A percentile compares a stretch with the other conserved stretches of the same genome.
These are phyloP conservation scores for Gulo gulo DNA, from an alignment of 2,113 vertebrate genomes.

Conservation along the genomic window DNA sequence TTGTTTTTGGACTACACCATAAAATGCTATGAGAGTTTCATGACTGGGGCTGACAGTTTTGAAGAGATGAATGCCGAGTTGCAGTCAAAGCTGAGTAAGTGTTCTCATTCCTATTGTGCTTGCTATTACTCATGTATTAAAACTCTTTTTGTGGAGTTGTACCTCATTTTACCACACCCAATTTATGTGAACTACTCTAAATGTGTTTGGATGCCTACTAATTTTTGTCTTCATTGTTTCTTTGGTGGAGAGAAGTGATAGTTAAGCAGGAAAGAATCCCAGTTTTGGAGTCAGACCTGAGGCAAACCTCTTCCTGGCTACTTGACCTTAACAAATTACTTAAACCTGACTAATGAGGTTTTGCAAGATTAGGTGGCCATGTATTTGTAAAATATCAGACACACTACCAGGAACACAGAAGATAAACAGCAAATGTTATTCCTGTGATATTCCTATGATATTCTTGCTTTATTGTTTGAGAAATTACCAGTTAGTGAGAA, in stretches of 20 bases:
- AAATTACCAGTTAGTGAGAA: constrained; percentile 18
- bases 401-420: neutral
- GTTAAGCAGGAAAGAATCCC: neutral
- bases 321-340: neutral
- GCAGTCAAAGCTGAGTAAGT: constrained; percentile 90
- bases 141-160: neutral
- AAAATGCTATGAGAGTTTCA: constrained; percentile 92
- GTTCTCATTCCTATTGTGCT: neutral
- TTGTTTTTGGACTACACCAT: constrained; percentile 89
- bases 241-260: neutral
- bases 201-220: neutral
- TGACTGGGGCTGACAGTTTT: constrained; percentile 91
- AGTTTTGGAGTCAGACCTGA: neutral
- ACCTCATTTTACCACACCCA: neutral
- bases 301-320: neutral
- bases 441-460: neutral
- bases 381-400: neutral
- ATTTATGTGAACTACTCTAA: neutral
- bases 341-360: neutral
- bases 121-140: neutral
- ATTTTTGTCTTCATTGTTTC: neutral
- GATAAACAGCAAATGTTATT: neutral
- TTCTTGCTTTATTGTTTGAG: neutral
- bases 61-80: constrained; percentile 89
- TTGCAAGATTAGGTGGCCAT: neutral